Conservation (phyloP, 2,888 invertebrate species). For the Aphodius granarius region DNA sequence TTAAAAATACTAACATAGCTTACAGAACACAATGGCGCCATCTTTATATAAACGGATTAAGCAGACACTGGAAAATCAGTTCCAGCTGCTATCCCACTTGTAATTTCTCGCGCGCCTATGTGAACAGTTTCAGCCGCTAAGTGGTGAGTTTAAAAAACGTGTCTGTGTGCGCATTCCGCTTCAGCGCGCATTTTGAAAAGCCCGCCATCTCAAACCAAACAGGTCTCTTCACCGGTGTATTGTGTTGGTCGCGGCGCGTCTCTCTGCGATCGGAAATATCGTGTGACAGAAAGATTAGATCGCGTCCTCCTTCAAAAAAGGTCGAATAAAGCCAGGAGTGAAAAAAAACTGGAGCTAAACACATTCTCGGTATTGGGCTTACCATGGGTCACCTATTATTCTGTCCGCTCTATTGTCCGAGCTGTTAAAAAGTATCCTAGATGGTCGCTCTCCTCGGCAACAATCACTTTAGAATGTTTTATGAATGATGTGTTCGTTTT, state of each 20-base stretch:
- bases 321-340: neutral
- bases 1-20: neutral
- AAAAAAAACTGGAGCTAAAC: neutral
- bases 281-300: neutral
- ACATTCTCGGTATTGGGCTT: neutral
- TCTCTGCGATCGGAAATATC: neutral
- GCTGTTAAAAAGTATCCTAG: neutral
- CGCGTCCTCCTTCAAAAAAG: neutral
- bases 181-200: neutral
- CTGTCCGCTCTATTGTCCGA: neutral
- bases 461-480: neutral
- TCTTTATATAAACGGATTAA: neutral
- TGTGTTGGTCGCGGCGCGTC: neutral
- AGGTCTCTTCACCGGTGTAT: neutral
- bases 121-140: neutral
- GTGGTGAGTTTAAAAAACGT: neutral
- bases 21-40: neutral
- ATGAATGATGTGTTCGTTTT: neutral
- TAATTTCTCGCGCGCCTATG: neutral
- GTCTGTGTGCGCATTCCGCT: neutral
- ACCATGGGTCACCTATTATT: neutral
- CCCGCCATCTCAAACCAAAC: neutral
- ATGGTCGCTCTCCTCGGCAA: neutral
- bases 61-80: neutral
- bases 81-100: neutral